phyloP scores from a whole-genome alignment of 2,113 vertebrate species.

The Camelus bactrianus region DNA sequence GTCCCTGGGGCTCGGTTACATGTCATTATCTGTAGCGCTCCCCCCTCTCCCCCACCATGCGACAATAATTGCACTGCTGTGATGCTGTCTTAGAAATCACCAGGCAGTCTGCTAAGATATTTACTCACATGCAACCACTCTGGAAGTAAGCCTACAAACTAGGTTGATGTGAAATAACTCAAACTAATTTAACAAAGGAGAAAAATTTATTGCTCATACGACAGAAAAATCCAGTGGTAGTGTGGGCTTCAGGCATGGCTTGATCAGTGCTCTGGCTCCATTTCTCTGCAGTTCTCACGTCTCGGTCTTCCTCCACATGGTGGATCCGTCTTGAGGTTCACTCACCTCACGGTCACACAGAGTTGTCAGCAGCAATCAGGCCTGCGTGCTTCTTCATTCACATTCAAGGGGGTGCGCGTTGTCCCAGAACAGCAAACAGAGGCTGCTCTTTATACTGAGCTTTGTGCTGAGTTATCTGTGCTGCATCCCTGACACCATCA shows the following conservation, averaged over 20 bases:
- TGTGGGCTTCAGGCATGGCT: not conserved
- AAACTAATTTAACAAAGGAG: not conserved
- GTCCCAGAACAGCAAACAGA: not conserved
- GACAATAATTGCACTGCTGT: not conserved
- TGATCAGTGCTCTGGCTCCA: not conserved
- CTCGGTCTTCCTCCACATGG: not conserved
- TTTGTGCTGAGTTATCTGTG: not conserved
- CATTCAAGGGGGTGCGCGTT: not conserved
- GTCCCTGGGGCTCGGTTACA: not conserved
- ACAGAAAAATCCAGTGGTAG: not conserved
- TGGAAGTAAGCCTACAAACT: not conserved
- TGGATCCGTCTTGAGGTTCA: not conserved
- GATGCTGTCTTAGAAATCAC: not conserved
- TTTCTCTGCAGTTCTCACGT: not conserved
- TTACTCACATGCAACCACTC: not conserved
- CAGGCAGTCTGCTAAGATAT: not conserved
- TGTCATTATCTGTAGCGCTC: not conserved
- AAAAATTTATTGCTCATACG: not conserved
- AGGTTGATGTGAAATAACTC: conserved; percentile 9
- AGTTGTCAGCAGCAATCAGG: not conserved
- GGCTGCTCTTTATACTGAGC: not conserved
- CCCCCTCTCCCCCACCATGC: not conserved
- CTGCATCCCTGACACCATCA: not conserved
- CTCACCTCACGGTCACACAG: not conserved
- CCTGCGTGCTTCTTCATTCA: not conserved